phyloP scores from a whole-genome alignment of 2,113 vertebrate species.

The Lathamus discolor region DNA sequence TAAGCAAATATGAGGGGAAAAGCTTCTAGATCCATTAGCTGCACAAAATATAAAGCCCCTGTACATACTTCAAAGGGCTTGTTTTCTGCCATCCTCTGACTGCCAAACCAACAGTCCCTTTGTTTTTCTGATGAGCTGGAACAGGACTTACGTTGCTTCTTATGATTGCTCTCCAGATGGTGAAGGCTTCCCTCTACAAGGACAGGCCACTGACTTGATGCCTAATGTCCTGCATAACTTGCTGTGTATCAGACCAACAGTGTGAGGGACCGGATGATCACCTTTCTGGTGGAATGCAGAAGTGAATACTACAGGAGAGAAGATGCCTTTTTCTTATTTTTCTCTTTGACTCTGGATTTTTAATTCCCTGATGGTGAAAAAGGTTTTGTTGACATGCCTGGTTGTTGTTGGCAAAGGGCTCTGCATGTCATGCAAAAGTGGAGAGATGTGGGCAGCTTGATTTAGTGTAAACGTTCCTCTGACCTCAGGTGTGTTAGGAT shows the following conservation, averaged over 20 bases:
- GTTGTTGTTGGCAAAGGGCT: neutral
- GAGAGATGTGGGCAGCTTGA: neutral
- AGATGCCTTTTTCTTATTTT: rapidly evolving
- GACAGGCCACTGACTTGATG: neutral
- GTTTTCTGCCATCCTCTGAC: neutral
- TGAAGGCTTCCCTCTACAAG: neutral
- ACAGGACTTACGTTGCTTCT: neutral
- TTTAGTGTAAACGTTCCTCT: neutral
- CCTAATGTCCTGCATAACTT: neutral
- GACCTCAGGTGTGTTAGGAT: neutral
- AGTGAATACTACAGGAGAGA: neutral
- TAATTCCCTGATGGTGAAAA: neutral
- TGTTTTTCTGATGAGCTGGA: neutral
- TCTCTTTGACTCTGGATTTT: neutral
- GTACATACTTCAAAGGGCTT: neutral
- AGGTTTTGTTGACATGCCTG: neutral
- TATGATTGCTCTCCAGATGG: neutral
- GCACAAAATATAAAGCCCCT: neutral
- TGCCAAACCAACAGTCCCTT: neutral
- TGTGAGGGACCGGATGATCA: neutral
- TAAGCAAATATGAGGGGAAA: neutral
- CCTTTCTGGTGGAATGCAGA: neutral
- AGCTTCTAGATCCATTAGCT: neutral
- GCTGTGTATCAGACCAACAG: neutral
- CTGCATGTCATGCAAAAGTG: neutral